These are phyloP conservation scores for Alauda arvensis DNA, from an alignment of 2,797 vertebrate species.

Conservation along the genomic window DNA sequence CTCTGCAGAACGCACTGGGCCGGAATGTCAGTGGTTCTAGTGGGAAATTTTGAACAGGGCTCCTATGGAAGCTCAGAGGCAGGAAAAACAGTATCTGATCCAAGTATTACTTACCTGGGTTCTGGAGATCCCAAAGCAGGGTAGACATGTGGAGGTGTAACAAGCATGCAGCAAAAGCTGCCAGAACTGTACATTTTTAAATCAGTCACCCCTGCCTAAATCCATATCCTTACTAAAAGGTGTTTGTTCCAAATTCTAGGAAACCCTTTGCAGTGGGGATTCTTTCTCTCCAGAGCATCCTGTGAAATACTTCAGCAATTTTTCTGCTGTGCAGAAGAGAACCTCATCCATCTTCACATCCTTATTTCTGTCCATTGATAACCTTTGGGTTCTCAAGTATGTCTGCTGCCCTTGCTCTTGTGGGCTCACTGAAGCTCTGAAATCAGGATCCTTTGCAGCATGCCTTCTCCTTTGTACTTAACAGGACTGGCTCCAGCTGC, in stretches of 20 bases:
- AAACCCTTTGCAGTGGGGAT: not conserved
- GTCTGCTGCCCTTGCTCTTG: not conserved
- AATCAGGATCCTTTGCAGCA: not conserved
- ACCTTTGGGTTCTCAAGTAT: not conserved
- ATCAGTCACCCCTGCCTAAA: not conserved
- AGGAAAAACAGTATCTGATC: not conserved
- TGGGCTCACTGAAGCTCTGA: not conserved
- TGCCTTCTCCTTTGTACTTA: not conserved
- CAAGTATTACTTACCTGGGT: not conserved
- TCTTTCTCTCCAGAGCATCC: not conserved
- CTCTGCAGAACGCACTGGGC: not conserved
- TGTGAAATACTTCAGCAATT: not conserved
- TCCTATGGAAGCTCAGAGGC: not conserved
- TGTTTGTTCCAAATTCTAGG: not conserved
- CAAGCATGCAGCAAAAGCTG: not conserved
- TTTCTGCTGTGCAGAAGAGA: not conserved
- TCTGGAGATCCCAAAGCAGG: not conserved
- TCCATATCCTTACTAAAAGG: not conserved
- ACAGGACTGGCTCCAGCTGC: not conserved
- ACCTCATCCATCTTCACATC: not conserved
- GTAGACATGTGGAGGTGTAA: rapidly evolving
- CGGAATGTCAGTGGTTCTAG: not conserved
- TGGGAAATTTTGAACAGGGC: not conserved
- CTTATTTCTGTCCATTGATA: not conserved
- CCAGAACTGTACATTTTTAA: not conserved